These are phyloP conservation scores for Brachionus asplanchnoidis DNA, from an alignment of 1,140 invertebrate genomes.

Conservation along the genomic window DNA sequence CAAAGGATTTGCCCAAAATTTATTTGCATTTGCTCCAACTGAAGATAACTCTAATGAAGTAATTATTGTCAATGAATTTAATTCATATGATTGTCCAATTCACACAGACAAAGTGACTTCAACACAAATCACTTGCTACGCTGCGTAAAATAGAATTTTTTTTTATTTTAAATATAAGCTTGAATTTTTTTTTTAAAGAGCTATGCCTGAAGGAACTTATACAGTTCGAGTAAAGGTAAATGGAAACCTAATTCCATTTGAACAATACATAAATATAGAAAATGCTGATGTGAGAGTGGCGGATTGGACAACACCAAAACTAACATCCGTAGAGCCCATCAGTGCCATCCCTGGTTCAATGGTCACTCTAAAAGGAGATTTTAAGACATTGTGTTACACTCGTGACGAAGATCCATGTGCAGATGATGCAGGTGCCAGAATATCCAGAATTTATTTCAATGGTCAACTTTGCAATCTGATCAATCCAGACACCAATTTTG, in stretches of 20 bases:
- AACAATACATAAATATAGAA: not conserved
- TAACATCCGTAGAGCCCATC: constrained; percentile 43
- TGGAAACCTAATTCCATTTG: constrained; percentile 6
- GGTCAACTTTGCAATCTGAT: constrained; percentile 34
- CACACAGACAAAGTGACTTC: constrained; percentile 23
- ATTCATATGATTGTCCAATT: constrained; percentile 4
- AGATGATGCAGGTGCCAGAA: not conserved
- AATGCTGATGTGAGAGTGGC: not conserved
- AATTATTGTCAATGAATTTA: not conserved
- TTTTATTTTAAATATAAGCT: too few species aligned
- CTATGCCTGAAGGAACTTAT: not conserved
- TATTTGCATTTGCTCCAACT: not conserved
- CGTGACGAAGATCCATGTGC: constrained; percentile 15
- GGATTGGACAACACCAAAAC: constrained; percentile 44
- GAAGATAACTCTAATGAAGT: not conserved
- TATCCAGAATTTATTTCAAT: constrained; percentile 26
- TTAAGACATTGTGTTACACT: constrained; percentile 15
- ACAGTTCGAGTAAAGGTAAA: constrained; percentile 2
- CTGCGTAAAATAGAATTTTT: not conserved
- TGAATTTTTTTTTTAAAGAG: not conserved
- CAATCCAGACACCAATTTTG: not conserved
- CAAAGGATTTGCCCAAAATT: constrained; percentile 11
- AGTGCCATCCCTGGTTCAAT: constrained; percentile 44
- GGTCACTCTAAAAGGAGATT: constrained; percentile 44
- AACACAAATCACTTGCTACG: constrained; percentile 22